Evolutionary conservation across 2,797 vertebrate genomes (phyloP).

Genomic region (Falco berigora): DNA sequence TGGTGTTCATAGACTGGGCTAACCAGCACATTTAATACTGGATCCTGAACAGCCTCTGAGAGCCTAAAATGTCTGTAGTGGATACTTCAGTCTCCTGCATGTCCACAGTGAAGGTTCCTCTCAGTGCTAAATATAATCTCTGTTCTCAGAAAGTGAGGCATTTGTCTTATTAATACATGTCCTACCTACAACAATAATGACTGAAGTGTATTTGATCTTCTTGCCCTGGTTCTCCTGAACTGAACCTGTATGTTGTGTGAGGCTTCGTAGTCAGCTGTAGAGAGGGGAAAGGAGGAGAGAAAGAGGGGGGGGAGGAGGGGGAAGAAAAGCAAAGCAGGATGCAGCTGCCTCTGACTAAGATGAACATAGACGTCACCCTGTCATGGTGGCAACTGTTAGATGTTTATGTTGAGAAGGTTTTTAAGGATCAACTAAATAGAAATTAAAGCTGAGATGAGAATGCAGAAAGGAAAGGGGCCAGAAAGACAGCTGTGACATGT

Average conservation of each 20-base stretch:
- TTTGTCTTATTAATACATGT: neutral
- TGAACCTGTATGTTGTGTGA: neutral
- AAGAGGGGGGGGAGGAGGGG: no score
- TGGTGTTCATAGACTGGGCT: neutral
- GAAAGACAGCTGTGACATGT: neutral
- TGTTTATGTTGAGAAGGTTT: neutral
- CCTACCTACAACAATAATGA: neutral
- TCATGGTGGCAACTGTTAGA: neutral
- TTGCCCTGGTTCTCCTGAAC: neutral
- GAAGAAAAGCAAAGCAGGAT: neutral
- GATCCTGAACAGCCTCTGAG: neutral
- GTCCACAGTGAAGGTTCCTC: neutral
- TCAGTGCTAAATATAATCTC: neutral
- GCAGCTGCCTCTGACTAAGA: neutral
- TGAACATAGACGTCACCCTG: neutral
- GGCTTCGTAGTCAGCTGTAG: neutral
- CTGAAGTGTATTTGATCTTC: neutral
- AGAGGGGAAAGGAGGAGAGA: neutral
- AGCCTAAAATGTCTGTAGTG: neutral
- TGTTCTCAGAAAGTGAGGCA: neutral
- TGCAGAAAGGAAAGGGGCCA: neutral
- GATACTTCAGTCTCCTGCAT: neutral
- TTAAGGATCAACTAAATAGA: neutral
- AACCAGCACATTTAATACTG: neutral
- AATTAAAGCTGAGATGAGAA: neutral